Evolutionary conservation across 2,888 invertebrate species (phyloP).

Genomic region (Cephus pulcher): DNA sequence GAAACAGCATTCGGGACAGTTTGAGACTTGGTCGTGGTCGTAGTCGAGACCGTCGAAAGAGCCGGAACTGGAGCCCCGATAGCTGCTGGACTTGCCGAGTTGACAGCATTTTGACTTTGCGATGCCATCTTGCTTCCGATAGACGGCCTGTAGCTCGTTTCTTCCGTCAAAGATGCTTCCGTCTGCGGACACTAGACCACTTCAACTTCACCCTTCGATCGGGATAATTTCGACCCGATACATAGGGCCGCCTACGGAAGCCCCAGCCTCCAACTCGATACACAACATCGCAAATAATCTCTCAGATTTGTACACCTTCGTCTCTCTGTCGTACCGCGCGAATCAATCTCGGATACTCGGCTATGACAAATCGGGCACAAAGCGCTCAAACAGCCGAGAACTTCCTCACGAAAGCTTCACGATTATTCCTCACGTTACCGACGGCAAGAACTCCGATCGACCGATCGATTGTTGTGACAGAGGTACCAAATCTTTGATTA

Average conservation of each 20-base stretch:
- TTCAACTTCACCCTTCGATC: slow-evolving; percentile 16
- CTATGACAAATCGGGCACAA: slow-evolving; percentile 47
- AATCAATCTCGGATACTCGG: slow-evolving; percentile 32
- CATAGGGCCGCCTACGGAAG: slow-evolving; percentile 15
- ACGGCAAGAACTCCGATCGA: slow-evolving; percentile 5
- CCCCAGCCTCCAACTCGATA: slow-evolving; percentile 20
- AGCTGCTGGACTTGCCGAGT: slow-evolving; percentile 38
- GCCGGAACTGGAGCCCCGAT: slow-evolving; percentile 47
- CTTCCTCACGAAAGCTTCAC: slow-evolving; percentile 32
- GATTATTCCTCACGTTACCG: slow-evolving; percentile 14
- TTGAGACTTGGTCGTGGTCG: slow-evolving; percentile 34
- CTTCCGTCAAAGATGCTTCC: not conserved
- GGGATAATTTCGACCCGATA: slow-evolving; percentile 7
- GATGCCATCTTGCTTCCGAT: slow-evolving; percentile 54
- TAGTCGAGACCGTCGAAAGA: slow-evolving; percentile 28
- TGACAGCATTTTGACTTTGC: slow-evolving; percentile 48
- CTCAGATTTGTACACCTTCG: slow-evolving; percentile 16
- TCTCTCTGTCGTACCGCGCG: slow-evolving; percentile 16
- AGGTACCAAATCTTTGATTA: not conserved
- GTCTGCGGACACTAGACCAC: not conserved
- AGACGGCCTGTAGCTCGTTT: slow-evolving; percentile 10
- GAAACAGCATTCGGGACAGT: slow-evolving; percentile 22
- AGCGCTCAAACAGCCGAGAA: slow-evolving; percentile 35
- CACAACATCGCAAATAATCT: slow-evolving; percentile 31
- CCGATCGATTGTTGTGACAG: not conserved